Conservation (phyloP, 2,888 invertebrate genomes). For the Zygogramma bicolorata region DNA sequence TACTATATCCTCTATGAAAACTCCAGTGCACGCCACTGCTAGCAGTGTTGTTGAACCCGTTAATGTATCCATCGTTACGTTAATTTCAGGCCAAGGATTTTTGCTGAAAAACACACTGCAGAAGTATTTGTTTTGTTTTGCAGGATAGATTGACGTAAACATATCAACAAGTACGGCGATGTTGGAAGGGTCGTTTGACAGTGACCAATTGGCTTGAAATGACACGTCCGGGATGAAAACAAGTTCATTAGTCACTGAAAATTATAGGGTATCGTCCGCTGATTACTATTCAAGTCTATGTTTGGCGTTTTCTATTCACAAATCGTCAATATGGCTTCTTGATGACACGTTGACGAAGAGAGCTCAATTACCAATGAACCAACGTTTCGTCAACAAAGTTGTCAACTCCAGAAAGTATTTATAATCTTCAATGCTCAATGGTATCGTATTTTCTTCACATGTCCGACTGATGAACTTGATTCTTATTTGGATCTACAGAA, state of each 20-base stretch:
- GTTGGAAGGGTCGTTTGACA: background rate
- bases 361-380: too few relatives aligned
- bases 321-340: too few relatives aligned
- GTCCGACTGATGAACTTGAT: too few relatives aligned
- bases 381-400: too few relatives aligned
- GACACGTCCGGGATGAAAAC: background rate
- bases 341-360: too few relatives aligned
- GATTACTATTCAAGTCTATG: background rate
- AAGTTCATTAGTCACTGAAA: background rate
- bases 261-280: background rate
- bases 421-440: too few relatives aligned
- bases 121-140: constrained; percentile 38
- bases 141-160: constrained; percentile 28
- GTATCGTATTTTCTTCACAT: too few relatives aligned
- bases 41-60: constrained; percentile 40
- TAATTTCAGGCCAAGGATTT: constrained; percentile 45
- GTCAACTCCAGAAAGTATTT: too few relatives aligned
- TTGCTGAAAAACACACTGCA: constrained; percentile 32
- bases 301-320: background rate
- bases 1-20: too few relatives aligned
- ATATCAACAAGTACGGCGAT: constrained; percentile 21
- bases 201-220: background rate
- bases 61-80: constrained; percentile 38
- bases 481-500: too few relatives aligned
- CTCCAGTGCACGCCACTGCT: constrained; percentile 17